Base-by-base conservation (phyloP, 2,797 vertebrate species). In the Varecia variegata region DNA sequence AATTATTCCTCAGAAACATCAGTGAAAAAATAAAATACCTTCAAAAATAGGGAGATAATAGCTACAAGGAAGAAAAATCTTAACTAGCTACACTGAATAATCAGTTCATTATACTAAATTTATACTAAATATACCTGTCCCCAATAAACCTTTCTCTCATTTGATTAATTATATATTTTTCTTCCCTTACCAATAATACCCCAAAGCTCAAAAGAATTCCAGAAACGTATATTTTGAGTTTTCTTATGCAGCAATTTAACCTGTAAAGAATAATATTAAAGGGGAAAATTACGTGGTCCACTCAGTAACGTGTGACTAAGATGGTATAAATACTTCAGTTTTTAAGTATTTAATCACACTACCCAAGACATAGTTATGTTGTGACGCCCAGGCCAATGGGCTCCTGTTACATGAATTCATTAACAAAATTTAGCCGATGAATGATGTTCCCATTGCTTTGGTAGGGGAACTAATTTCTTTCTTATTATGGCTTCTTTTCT, bases 351-450 rank as follows among this genome's bases (percentile, higher is more conserved):
- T 79, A 88, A 62, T 80, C 70, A 67, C n/a, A 68, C 54, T 92
- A 40, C 68, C 84, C 65, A 86, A 38, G 56, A 90, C 94, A 94
- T 92, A 82, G 83, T 62, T 95, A 77, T 74, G 94, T 25, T 47
- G 68, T 92, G 90, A 96, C 87, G 81, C 1, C 1, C 38, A 17
- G 58, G 40, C 23, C 91, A 62, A 15, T 32, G 40, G 81, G n/a
- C 65, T 47, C 20, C 21, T 40, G 14, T 35, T 60, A 45, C 10
- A 56, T 83, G 80, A 92, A 70, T 79, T 92, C 92, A 90, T 90
- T 83, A 90, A 90, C n/a, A 95, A 76, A 94, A 87, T 74, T 50
- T 85, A 91, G 71, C 50, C 67, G 86, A 71, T 58, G 82, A 80
- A 60, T 50, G 83, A 74, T n/a, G 74, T 23, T 65, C 45, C 52